Base-by-base conservation (phyloP, 2,797 vertebrate genomes). In the Onychomys leucogaster region DNA sequence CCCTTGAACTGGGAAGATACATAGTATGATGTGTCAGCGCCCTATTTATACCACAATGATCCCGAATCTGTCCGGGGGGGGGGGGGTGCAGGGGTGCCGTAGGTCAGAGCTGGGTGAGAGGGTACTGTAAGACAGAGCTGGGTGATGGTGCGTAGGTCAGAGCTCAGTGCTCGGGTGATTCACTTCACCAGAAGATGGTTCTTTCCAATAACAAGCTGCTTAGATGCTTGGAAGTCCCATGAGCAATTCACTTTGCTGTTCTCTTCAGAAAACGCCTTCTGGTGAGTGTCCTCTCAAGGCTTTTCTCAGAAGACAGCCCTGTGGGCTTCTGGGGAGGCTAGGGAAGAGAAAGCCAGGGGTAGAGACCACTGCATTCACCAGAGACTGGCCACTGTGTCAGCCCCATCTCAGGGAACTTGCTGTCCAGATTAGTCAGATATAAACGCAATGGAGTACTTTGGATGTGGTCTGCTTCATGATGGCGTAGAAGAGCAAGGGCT, bases 151-250 rank as follows among this genome's bases (percentile, higher is more conserved):
- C 6, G 8, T 55, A 87, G 78, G 69, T 49, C 80, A 25, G 9
- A 43, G 93, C 27, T 97, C n/a, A 61, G 49, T n/a, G 25, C 52
- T 93, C 37, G 69, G 90, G 37, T 96, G 96, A 96, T 67, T 97
- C 96, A 90, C 84, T 96, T 97, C 77, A 61, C 82, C 52, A 92
- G 95, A 96, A 97, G 71, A 82, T 5, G 41, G 41, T 86, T 95
- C 55, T 90, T 93, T 61, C 80, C 69, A 65, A 90, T 92, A 80
- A 85, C 77, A 29, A 61, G 29, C 90, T 10, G 49, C 82, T 94
- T 32, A 61, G 23, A 87, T 91, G 78, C 88, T 92, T 75, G 92
- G 75, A 93, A 96, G 87, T 23, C 13, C 81, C 55, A 73, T 43
- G 55, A 27, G 65, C 34, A 3, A 32, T 61, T 92, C 52, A 86